These are phyloP conservation scores for Conops quadrifasciatus DNA, from an alignment of 2,888 invertebrate species.

Conservation along the genomic window DNA sequence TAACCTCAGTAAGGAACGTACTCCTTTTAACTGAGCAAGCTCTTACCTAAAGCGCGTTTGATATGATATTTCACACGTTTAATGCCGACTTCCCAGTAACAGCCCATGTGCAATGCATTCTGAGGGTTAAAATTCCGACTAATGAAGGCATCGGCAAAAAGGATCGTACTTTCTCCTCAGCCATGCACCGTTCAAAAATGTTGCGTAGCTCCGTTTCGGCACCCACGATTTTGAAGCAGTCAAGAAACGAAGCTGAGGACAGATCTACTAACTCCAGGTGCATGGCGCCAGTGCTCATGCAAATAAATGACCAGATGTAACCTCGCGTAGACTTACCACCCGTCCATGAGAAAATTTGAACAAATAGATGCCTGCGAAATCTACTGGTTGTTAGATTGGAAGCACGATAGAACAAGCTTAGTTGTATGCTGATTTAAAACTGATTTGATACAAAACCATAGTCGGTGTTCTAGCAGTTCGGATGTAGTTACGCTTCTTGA, in stretches of 20 bases:
- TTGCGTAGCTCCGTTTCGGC: neutral
- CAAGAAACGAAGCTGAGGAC: no score
- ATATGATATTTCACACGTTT: slow-evolving; percentile 36
- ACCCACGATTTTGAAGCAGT: no score
- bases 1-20: slow-evolving; percentile 32
- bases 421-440: no score
- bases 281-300: slow-evolving; percentile 14
- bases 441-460: no score
- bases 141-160: neutral
- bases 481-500: slow-evolving; percentile 40
- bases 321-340: neutral
- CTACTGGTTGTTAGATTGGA: no score
- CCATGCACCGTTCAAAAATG: neutral
- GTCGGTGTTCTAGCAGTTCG: slow-evolving; percentile 24
- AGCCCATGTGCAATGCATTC: slow-evolving; percentile 33
- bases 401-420: no score
- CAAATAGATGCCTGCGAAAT: neutral
- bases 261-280: slow-evolving; percentile 5
- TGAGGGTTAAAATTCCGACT: slow-evolving; percentile 33
- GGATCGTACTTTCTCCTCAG: neutral
- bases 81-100: slow-evolving; percentile 33
- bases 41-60: slow-evolving; percentile 20
- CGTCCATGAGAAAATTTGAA: slow-evolving; percentile 2
- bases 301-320: slow-evolving; percentile 9
- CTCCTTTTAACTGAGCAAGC: slow-evolving; percentile 28